phyloP scores from a whole-genome alignment of 2,797 vertebrate genomes.

The Podarcis siculus region DNA sequence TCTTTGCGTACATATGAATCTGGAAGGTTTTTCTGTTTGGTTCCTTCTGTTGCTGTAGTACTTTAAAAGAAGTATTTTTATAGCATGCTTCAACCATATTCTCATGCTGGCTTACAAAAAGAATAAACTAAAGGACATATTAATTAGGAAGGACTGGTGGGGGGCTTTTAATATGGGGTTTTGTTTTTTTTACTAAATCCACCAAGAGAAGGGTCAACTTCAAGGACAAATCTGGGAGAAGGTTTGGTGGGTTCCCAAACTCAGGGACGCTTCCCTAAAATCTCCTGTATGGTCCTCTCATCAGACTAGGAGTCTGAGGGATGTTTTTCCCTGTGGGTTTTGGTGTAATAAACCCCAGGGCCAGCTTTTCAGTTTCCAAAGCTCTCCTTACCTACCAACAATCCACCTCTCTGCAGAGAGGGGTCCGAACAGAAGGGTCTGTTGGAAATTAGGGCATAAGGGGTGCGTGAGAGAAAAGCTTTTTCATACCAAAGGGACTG shows the following conservation, averaged over 20 bases:
- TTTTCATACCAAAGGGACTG: background rate
- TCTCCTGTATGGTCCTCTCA: background rate
- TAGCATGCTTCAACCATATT: background rate
- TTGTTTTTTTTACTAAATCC: background rate
- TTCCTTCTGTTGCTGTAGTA: no score
- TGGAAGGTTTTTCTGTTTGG: no score
- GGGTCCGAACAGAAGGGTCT: background rate
- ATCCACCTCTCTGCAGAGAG: background rate
- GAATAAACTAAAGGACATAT: no score
- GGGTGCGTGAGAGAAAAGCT: no score
- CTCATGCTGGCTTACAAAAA: no score
- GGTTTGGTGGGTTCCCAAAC: background rate
- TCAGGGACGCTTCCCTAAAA: background rate
- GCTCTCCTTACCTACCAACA: background rate
- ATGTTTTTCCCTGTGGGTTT: background rate
- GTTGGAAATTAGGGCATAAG: background rate
- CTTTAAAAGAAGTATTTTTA: background rate
- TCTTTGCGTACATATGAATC: background rate
- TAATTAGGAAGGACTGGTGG: no score
- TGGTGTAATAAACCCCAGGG: background rate
- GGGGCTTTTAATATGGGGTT: background rate
- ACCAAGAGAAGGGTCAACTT: background rate
- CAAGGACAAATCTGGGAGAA: background rate
- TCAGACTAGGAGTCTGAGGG: background rate
- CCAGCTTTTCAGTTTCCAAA: background rate